Evolutionary conservation across 2,888 invertebrate species (phyloP).

Genomic region (Drosophila melanocephala): DNA sequence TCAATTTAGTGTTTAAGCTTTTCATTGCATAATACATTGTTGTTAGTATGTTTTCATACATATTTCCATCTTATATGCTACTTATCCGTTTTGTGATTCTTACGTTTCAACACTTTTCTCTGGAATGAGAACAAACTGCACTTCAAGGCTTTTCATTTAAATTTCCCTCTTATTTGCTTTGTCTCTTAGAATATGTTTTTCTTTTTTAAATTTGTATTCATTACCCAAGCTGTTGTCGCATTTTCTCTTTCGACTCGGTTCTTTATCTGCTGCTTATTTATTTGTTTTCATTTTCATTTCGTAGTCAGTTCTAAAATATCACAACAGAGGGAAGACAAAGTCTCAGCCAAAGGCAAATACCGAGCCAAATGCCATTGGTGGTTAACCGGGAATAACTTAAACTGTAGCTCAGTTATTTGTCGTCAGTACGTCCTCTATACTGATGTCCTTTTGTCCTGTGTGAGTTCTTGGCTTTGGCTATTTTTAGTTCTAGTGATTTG

Average conservation of each 20-base stretch:
- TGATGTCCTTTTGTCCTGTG: constrained; percentile 12
- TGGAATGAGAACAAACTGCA: constrained; percentile 8
- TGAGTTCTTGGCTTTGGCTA: constrained; percentile 54
- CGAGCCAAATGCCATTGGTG: constrained; percentile 56
- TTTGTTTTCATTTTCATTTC: constrained; percentile 66
- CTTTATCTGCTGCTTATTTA: constrained; percentile 56
- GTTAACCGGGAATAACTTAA: constrained; percentile 42
- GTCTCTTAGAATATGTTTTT: not conserved
- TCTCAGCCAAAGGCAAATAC: constrained; percentile 27
- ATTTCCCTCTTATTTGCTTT: not conserved
- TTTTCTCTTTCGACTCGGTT: constrained; percentile 7
- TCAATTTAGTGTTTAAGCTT: not conserved
- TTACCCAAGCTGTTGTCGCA: constrained; percentile 49
- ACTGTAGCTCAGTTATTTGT: constrained; percentile 49
- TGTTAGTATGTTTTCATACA: constrained; percentile 3
- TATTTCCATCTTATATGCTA: constrained; percentile 24
- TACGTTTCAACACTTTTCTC: constrained; percentile 23
- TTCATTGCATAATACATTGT: constrained; percentile 4
- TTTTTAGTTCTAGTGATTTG: constrained; percentile 76
- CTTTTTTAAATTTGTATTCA: constrained; percentile 63
- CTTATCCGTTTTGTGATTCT: constrained; percentile 42
- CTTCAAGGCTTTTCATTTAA: constrained; percentile 10
- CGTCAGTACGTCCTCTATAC: constrained; percentile 25
- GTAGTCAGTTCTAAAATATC: constrained; percentile 49
- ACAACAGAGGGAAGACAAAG: constrained; percentile 29